Base-by-base conservation (phyloP, 2,888 invertebrate genomes). In the Drosophila algonquin region DNA sequence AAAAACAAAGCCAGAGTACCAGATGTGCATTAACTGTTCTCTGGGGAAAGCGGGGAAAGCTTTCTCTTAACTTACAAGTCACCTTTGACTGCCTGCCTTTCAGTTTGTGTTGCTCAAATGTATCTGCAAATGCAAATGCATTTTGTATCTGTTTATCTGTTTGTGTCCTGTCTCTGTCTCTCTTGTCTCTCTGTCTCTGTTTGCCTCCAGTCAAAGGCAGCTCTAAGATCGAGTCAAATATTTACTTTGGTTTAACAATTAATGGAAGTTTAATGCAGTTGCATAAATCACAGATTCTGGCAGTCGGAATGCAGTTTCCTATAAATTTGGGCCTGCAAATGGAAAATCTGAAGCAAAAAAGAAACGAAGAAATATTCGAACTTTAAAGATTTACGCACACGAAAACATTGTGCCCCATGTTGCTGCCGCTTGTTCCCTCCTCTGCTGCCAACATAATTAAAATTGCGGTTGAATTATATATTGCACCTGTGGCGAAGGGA, bases 381-480 rank as follows among this genome's bases (percentile, higher is more conserved):
- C 48, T 62, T 61, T 77, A 51, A 75, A 73, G 72, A 72, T 73
- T 73, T 56, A 70, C 60, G 67, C 51, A 84, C 74, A 78, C 76
- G 73, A 72, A 47, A 7, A 57, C 50, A 4, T 30, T 16, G 0
- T 24, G 24, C 24, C 5, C 24, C 24, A 4, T 24, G 24, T 24
- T 24, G 0, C 24, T 24, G 24, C 24, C 5, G 24, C 69, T 65
- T 52, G 56, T 62, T 74, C 67, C 69, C 40, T n/a, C 40, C 7
- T 21, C 21, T 21, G 21, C 21, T 77, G 73, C 83, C 86, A 80
- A 80, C 83, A 86, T 82, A 82, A 82, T 82, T 82, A 82, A 82
- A 86, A 82, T 79, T 82, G 83, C 72, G 83, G 86, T 73, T 79
- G 77, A 82, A 82, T 85, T 86, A 82, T 82, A 84, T 80, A 85